Evolutionary conservation across 2,113 vertebrate species (phyloP), one percentile per base, ranked within the genome.

Genomic region (Aptenodytes forsteri): DNA sequence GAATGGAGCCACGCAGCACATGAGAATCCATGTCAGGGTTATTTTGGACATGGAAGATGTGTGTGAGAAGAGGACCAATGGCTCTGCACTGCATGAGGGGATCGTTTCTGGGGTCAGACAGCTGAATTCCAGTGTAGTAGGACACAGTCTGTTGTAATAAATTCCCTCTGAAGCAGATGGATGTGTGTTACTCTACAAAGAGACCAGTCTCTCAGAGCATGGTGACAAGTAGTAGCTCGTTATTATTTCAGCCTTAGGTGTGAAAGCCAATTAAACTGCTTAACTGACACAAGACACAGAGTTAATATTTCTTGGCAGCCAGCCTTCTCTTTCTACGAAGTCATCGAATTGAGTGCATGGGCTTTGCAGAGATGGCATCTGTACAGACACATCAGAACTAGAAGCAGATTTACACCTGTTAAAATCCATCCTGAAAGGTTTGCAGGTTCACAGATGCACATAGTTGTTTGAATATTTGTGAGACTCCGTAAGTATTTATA

Each of bases 181-280:
- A 76, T 52, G 16, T 11, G 16, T 65, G 27, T 79, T 91, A 70
- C 36, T 83, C 54, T 36, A 44, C 25, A 27, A 44, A 65, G 25
- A 86, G 78, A 77, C 30, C 34, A 65, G 82, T 61, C 56, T 83
- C 50, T 78, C 69, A 61, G 52, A 91, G 84, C n/a, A 47, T 36
- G n/a, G 52, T 71, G 64, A 95, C 59, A 95, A 86, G 59, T 18
- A 97, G 76, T 66, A 96, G 72, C 61, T 95, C 11, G 10, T 90
- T 97, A 92, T 92, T 50, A 90, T 87, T 95, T 93, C 86, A 89
- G 64, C 55, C 46, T 73, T 81, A 80, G 40, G 72, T 89, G 79
- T 36, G 70, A 95, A 95, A 97, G 59, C 49, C 54, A 91, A 62
- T 95, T 83, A 94, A 90, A 87, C n/a, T 95, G 69, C 49, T 87